phyloP scores from a whole-genome alignment of 2,797 vertebrate genomes.

The Loriculus beryllinus region DNA sequence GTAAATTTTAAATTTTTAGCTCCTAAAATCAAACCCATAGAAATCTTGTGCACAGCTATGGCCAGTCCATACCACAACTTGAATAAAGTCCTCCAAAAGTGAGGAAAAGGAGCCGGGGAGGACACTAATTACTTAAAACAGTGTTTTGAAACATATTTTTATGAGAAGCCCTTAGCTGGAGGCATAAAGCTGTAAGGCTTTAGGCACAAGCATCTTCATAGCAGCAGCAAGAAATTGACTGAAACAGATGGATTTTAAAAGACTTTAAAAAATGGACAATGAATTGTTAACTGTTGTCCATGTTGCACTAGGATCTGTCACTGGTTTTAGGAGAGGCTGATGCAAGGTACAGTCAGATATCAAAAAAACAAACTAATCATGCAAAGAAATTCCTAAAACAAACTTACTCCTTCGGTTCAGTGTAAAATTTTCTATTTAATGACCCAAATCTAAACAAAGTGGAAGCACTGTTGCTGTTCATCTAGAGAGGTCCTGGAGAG shows the following conservation, averaged over 20 bases:
- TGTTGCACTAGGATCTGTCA: not conserved
- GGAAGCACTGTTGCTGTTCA: not conserved
- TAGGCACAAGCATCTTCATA: not conserved
- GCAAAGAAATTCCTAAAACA: not conserved
- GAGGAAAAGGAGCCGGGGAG: not conserved
- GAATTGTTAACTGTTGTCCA: not conserved
- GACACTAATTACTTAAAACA: not conserved
- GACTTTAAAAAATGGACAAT: not conserved
- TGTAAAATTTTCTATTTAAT: not conserved
- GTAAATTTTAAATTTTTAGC: not conserved
- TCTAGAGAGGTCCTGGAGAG: not conserved
- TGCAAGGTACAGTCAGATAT: not conserved
- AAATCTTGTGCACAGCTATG: accelerated
- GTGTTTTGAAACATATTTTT: not conserved
- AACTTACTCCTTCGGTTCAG: not conserved
- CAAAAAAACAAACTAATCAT: not conserved
- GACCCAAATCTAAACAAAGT: not conserved
- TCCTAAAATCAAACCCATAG: not conserved
- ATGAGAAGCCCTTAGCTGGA: not conserved
- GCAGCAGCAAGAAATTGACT: not conserved
- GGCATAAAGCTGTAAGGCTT: not conserved
- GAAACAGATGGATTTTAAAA: not conserved
- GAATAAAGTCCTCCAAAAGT: not conserved
- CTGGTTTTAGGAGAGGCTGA: not conserved
- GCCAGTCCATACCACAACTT: not conserved